These are phyloP conservation scores for Gallinago paraguaiae DNA, from an alignment of 2,113 vertebrate species.

Conservation along the genomic window DNA sequence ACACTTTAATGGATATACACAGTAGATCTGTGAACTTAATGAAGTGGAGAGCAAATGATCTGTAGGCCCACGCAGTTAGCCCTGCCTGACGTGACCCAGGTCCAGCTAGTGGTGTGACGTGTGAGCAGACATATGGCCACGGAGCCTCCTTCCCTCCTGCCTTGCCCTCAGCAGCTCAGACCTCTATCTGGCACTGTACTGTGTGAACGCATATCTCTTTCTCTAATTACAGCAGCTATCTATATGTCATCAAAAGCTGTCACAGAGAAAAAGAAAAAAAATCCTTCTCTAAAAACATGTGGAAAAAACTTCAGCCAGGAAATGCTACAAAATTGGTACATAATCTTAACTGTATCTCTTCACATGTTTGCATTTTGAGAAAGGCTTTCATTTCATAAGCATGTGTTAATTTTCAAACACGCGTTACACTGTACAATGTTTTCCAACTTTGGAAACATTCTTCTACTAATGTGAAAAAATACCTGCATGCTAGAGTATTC, in stretches of 20 bases:
- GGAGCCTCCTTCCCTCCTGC: not conserved
- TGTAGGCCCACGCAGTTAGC: not conserved
- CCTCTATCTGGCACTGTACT: not conserved
- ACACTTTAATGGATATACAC: not conserved
- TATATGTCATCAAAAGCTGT: not conserved
- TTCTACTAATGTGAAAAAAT: not conserved
- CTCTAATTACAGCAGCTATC: not conserved
- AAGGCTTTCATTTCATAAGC: not conserved
- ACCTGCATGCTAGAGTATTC: not conserved
- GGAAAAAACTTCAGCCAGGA: not conserved
- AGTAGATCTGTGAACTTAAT: not conserved
- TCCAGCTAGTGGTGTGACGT: not conserved
- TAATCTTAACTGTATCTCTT: not conserved
- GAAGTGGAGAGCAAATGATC: not conserved
- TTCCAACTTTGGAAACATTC: not conserved
- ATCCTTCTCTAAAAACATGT: accelerated
- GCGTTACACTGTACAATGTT: not conserved
- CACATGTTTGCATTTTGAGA: not conserved
- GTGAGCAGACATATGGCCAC: not conserved
- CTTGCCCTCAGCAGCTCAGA: not conserved
- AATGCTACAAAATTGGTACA: not conserved
- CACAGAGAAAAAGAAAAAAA: not conserved
- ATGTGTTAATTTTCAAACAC: conserved; percentile 3
- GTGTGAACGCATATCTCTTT: not conserved
- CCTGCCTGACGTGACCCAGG: not conserved